phyloP scores from a whole-genome alignment of 2,797 vertebrate species.

The Dryobates pubescens region DNA sequence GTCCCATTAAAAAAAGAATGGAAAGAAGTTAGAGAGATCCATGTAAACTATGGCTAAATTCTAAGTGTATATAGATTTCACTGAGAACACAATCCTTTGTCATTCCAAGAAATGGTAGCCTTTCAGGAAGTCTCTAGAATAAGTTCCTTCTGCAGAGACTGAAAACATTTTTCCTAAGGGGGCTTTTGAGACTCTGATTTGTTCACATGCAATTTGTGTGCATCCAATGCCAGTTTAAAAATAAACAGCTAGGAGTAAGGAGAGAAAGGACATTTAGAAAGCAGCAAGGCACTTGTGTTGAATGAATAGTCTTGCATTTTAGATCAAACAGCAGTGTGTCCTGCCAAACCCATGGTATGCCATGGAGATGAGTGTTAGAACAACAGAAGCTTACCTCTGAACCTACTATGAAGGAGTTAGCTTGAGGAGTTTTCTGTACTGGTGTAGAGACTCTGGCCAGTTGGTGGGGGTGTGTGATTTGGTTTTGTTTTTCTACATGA shows the following conservation, averaged over 20 bases:
- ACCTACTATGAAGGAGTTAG: background rate
- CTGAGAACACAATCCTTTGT: background rate
- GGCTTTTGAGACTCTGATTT: background rate
- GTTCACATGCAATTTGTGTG: background rate
- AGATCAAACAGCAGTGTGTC: background rate
- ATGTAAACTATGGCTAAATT: background rate
- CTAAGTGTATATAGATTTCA: background rate
- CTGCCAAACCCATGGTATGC: background rate
- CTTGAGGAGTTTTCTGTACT: background rate
- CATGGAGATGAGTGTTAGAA: background rate
- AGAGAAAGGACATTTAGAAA: background rate
- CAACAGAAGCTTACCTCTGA: background rate
- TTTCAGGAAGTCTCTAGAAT: background rate
- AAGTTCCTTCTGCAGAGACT: background rate
- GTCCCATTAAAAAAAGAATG: background rate
- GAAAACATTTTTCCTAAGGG: background rate
- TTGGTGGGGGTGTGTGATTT: rapidly evolving
- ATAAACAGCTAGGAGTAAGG: background rate
- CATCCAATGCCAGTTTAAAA: background rate
- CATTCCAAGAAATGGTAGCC: background rate
- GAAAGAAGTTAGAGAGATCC: background rate
- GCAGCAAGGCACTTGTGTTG: rapidly evolving
- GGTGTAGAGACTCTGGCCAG: background rate
- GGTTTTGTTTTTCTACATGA: background rate
- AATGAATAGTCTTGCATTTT: background rate